Conservation (phyloP, 1,140 invertebrate genomes). For the Caenorhabditis remanei region DNA sequence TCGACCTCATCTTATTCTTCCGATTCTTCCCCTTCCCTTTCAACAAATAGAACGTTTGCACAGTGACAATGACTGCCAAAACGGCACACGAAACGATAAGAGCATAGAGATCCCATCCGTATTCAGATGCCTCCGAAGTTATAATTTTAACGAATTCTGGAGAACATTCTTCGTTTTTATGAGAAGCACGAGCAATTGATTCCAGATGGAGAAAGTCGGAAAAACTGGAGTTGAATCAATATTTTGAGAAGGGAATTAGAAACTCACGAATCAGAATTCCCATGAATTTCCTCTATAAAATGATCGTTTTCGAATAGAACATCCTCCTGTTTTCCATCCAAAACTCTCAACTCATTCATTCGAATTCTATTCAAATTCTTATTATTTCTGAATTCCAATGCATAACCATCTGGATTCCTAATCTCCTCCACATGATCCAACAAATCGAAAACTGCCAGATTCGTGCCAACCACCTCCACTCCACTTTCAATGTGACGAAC, state of each 20-base stretch:
- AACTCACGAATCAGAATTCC: not conserved
- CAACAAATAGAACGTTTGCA: not conserved
- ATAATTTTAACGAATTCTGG: not conserved
- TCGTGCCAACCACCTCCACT: not conserved
- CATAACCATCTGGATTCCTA: not conserved
- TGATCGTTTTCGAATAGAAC: not conserved
- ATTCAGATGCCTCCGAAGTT: not conserved
- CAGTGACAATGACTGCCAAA: not conserved
- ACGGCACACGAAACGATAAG: not conserved
- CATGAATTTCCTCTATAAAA: not conserved
- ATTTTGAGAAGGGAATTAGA: not conserved
- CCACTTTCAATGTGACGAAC: not conserved
- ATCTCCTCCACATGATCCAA: not conserved
- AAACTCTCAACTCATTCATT: not conserved
- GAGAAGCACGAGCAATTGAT: not conserved
- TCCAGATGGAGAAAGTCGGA: not conserved
- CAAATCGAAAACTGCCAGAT: not conserved
- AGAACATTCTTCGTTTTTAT: not conserved
- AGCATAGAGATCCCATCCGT: not conserved
- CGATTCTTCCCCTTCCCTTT: not conserved
- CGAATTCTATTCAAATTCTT: not conserved
- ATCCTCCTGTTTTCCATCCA: slow-evolving; percentile 1
- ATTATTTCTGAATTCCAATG: slow-evolving; percentile 5
- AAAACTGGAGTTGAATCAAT: not conserved
- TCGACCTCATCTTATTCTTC: not conserved